Conservation (phyloP, 1,140 invertebrate species). For the Rhagoletis pomonella region DNA sequence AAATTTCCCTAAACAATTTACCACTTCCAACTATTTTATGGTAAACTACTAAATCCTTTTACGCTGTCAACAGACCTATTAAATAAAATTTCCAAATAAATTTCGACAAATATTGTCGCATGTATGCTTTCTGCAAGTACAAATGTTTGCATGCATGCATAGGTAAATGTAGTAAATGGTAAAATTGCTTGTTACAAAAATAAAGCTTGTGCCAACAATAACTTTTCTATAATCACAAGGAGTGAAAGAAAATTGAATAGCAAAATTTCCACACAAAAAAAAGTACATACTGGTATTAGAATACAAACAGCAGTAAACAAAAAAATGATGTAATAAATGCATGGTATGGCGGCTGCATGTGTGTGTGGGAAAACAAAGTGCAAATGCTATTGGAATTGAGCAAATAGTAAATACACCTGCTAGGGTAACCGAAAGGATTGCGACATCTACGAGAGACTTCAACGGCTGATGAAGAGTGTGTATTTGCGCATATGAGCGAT, state of each 20-base stretch:
- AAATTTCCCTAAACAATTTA: no score
- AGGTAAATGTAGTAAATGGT: not conserved
- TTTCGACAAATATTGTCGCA: not conserved
- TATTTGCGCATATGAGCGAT: not conserved
- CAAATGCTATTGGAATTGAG: no score
- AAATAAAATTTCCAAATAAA: not conserved
- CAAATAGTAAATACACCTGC: not conserved
- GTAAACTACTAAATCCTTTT: no score
- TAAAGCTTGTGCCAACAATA: not conserved
- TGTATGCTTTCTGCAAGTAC: not conserved
- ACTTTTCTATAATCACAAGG: not conserved
- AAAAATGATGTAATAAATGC: not conserved
- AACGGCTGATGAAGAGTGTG: not conserved
- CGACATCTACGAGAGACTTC: not conserved
- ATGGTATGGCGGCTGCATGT: no score
- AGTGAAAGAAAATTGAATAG: constrained; percentile 13
- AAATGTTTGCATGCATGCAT: not conserved
- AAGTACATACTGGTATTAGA: no score
- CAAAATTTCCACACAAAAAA: not conserved
- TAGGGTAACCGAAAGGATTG: constrained; percentile 13
- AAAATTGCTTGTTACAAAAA: not conserved
- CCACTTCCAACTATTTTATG: no score
- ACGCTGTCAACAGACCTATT: not conserved
- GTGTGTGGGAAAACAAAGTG: no score
- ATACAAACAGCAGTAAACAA: not conserved